Evolutionary conservation across 2,113 vertebrate species (phyloP), one percentile per base, ranked within the genome.

Genomic region (Trichomycterus rosablanca): DNA sequence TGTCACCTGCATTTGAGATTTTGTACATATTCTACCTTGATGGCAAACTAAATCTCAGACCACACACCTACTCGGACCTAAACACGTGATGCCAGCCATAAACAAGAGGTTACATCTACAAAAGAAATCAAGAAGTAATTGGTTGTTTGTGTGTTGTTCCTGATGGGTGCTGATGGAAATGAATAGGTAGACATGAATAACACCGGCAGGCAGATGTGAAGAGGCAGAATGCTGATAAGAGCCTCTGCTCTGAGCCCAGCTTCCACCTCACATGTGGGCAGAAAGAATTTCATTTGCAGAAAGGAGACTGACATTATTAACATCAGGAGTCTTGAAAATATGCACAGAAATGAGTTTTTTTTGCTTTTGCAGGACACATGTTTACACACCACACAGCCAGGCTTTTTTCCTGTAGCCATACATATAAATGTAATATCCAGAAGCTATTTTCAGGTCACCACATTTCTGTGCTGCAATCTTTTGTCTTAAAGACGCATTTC

Each of bases 81-180:
- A 12, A 37, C 7, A 37, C 34, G 11, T 37, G 34, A 37, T 4
- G 20, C 69, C 59, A 63, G 63, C 49, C 66, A 64, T 69, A 57
- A 80, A 76, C 68, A 44, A 59, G 9, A 75, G 34, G 50, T 70
- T 67, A 43, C 45, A 63, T 66, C 63, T 45, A 19, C 20, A 51
- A 74, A 68, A n/a, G n/a, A 67, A 69, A 66, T 73, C 54, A 59
- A 61, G 63, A 44, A 73, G 61, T 77, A 80, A 82, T 78, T 73
- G 74, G 63, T 70, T 75, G 74, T 73, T 78, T 76, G 66, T 75
- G 63, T 61, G 46, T 71, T 46, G 37, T 20, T 22, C 63, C 45
- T 37, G 68, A 70, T 64, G 28, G 49, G 34, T 28, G 28, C 58
- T 66, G 68, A 68, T 70, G 74, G 68, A 68, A 77, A 74, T 30